Base-by-base conservation (phyloP, 2,888 invertebrate species). In the Reticulitermes lucifugus region DNA sequence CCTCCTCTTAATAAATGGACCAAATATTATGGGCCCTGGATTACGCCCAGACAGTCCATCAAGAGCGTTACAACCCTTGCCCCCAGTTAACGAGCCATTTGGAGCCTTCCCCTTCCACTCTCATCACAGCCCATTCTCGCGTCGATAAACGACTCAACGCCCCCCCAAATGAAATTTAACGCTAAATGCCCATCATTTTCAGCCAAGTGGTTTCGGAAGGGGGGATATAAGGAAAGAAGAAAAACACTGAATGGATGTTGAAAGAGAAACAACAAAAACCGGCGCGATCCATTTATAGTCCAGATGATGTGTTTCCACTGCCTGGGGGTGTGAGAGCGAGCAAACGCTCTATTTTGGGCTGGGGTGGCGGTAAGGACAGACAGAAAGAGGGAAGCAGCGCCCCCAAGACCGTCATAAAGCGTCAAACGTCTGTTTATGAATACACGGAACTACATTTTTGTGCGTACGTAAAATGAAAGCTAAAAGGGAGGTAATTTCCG, bases 131-230 rank as follows among this genome's bases (percentile, higher is more conserved):
- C 85, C 71, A 73, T 46, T 84, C 75, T 51, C 85, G 71, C 84
- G 60, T 43, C 84, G 70, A 81, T 79, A 83, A 85, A 85, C 83
- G 83, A 83, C 80, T 75, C 83, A 43, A 70, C 84, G 65, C 85
- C 84, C 73, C 55, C 29, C 79, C 85, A 87, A 87, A 87, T 87
- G 87, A 87, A 87, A 87, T 87, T 87, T 87, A 86, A 87, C 87
- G 86, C 86, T 86, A 86, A 87, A 86, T 86, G 87, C 86, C 86
- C 87, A 87, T 87, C 87, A 86, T 85, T 86, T 85, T 82, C 86
- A 85, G 84, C 87, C 86, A 84, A 87, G 85, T 85, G 85, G 85
- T 83, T 85, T 65, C 9, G 35, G 46, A 46, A 46, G 65, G 65
- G 60, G 60, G 35, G 65, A 25, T 25, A 18, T 70, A 65, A 79